Conservation (phyloP, 1,140 invertebrate species). For the Meteorus sp. region DNA sequence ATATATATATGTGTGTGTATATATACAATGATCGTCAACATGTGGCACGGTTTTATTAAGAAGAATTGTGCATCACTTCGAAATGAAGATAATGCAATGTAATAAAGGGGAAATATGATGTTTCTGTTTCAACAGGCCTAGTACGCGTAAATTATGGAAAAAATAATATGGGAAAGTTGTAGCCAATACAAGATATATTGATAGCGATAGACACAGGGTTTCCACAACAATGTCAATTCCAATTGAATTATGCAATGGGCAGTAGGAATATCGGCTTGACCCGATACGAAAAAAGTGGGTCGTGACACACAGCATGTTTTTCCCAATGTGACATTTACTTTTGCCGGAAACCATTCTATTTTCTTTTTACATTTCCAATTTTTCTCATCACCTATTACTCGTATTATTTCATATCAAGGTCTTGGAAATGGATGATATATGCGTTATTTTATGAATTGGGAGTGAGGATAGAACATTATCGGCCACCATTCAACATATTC, state of each 20-base stretch:
- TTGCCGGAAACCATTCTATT: background rate
- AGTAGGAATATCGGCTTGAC: constrained; percentile 30
- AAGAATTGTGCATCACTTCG: too few species aligned
- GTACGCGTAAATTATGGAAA: background rate
- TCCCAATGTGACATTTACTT: background rate
- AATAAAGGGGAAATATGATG: too few species aligned
- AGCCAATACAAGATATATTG: background rate
- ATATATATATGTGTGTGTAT: too few species aligned
- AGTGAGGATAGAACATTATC: too few species aligned
- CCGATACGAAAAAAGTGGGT: constrained; percentile 38
- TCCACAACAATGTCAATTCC: background rate
- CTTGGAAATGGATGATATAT: too few species aligned
- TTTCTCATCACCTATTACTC: background rate
- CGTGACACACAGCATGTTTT: constrained; percentile 34
- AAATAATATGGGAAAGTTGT: background rate
- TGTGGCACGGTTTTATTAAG: too few species aligned
- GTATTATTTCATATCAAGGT: too few species aligned
- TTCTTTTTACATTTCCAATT: background rate
- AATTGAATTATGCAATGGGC: constrained; percentile 8
- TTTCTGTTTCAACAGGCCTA: too few species aligned
- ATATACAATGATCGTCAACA: too few species aligned
- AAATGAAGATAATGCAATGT: too few species aligned
- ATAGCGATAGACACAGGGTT: background rate
- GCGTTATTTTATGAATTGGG: too few species aligned
- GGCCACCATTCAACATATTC: too few species aligned